phyloP scores from a whole-genome alignment of 2,888 invertebrate genomes.

The Ommatoiulus sabulosus region DNA sequence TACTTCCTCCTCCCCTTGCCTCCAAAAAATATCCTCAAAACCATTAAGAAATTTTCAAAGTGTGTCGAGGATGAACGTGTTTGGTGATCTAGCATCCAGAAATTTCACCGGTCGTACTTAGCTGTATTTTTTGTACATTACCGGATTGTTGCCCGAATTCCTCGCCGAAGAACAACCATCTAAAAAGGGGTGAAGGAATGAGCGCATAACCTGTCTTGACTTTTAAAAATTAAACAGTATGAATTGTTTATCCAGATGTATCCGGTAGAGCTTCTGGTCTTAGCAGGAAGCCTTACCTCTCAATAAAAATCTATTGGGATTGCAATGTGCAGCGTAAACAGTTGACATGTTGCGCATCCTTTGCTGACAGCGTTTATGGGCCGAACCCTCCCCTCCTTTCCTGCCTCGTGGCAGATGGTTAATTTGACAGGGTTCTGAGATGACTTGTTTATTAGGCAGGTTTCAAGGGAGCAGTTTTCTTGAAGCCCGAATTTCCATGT shows the following conservation, averaged over 20 bases:
- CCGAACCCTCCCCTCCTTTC: background rate
- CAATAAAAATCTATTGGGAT: background rate
- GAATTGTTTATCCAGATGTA: conserved; percentile 37
- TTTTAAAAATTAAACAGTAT: background rate
- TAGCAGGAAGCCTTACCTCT: conserved; percentile 46
- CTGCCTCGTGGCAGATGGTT: background rate
- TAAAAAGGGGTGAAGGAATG: background rate
- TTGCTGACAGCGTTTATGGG: background rate
- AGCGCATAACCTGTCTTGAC: background rate
- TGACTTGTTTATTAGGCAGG: background rate
- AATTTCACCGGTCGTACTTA: too few species aligned
- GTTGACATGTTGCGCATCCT: conserved; percentile 15
- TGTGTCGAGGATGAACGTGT: too few species aligned
- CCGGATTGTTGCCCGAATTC: background rate
- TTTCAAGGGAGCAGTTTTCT: background rate
- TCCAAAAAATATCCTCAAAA: too few species aligned
- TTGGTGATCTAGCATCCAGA: too few species aligned
- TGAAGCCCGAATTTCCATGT: background rate
- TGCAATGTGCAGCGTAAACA: background rate
- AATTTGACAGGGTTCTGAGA: background rate
- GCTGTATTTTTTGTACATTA: too few species aligned
- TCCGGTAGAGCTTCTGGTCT: conserved; percentile 37
- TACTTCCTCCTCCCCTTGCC: too few species aligned
- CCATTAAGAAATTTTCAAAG: too few species aligned
- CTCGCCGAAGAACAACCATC: background rate